A percentile compares a stretch with the other conserved stretches of the same genome.
Conservation (phyloP, 35 echinoderm and acorn worm species). For the Lytechinus variegatus region DNA sequence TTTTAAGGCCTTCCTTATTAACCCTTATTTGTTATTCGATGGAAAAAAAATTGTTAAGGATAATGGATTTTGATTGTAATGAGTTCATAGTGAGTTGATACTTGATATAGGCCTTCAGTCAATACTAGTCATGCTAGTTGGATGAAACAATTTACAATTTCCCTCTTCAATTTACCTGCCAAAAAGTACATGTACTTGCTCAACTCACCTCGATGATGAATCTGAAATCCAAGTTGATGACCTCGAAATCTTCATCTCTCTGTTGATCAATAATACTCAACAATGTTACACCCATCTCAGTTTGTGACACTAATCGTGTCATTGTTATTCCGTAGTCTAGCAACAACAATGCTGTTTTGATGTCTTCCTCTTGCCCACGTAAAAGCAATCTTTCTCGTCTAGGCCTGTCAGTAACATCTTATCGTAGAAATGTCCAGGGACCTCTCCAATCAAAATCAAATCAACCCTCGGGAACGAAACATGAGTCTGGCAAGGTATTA, state of each 20-base stretch:
- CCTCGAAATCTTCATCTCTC: not conserved
- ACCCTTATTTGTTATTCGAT: no score
- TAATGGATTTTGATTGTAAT: no score
- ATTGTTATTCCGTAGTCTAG: constrained; percentile 2
- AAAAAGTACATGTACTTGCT: not conserved
- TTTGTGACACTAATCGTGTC: not conserved
- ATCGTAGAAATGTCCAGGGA: not conserved
- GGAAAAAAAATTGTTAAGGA: no score
- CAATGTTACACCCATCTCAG: not conserved
- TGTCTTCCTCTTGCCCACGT: not conserved
- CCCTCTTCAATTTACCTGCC: not conserved
- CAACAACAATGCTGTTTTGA: constrained; percentile 12
- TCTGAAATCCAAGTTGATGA: not conserved
- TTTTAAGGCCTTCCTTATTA: no score
- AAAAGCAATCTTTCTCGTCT: not conserved
- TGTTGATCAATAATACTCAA: not conserved
- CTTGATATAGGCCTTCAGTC: no score
- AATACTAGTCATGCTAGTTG: not conserved
- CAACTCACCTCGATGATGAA: not conserved
- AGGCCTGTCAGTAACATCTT: not conserved
- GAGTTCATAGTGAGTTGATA: no score
- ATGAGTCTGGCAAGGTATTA: not conserved
- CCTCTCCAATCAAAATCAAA: not conserved
- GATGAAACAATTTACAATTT: not conserved
- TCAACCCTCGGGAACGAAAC: not conserved